Base-by-base conservation (phyloP, 2,113 vertebrate species). In the Leptosomus discolor region DNA sequence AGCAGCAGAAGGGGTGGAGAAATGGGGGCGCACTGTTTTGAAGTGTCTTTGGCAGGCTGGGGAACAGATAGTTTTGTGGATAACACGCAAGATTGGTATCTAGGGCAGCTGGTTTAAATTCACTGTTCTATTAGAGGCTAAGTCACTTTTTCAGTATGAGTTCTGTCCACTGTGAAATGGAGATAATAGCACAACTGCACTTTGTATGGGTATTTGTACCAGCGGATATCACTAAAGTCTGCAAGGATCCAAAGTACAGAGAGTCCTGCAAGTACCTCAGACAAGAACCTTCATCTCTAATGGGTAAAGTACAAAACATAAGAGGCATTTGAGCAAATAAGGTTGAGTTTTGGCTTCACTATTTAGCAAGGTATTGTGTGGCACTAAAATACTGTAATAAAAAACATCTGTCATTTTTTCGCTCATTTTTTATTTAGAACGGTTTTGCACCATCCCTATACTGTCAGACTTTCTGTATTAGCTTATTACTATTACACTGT, bases 271-370 rank as follows among this genome's bases (percentile, higher is more conserved):
- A 46, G 26, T 74, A 53, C 51, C 29, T 91, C 43, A 82, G 45
- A n/a, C 16, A 53, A 19, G 36, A 46, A 22, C 34, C 32, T 43
- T 86, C 18, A 16, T 15, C 22, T 63, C 3, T 84, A 4, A 26
- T 6, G 67, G 45, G 15, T 9, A 50, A 39, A 64, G 9, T 41
- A 43, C 8, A 53, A 75, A 88, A 58, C 3, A 13, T 41, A 45
- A 51, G 85, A 88, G 14, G 7, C 29, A 24, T 69, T 64, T 85
- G 15, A 79, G 39, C 8, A 64, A 75, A 37, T 54, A 34, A 18
- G 1, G 7, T 63, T 51, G 45, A 30, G 18, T 30, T 27, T 60
- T 0, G 0, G 15, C 10, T 41, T 89, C 10, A 4, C 6, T 37
- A 2, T 54, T 79, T 41, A 58, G n/a, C 10, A 37, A 36, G 43